A percentile compares a stretch with the other conserved stretches of the same genome.
Evolutionary conservation across 2,113 vertebrate species (phyloP).

Genomic region (Erinaceus europaeus): DNA sequence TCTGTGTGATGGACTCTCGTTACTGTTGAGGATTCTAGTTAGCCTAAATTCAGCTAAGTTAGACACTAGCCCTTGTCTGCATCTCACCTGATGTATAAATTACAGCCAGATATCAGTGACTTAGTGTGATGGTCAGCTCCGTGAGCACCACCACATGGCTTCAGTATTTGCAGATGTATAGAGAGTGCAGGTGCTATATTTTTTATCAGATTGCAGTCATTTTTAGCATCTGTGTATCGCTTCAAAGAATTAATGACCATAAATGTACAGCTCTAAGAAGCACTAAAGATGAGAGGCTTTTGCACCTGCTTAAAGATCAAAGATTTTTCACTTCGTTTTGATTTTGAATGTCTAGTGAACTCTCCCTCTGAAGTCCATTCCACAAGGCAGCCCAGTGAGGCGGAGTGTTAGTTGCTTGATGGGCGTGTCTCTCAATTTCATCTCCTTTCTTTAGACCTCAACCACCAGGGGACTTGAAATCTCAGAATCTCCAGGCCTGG

Average conservation of each 20-base stretch:
- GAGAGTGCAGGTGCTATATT: background rate
- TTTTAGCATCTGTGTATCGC: background rate
- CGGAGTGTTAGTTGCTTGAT: background rate
- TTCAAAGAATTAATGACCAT: background rate
- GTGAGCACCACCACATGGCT: background rate
- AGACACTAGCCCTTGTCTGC: background rate
- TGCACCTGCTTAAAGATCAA: background rate
- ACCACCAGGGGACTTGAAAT: background rate
- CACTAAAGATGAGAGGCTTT: background rate
- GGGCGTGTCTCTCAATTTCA: background rate
- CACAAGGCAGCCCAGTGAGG: background rate
- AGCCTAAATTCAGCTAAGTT: background rate
- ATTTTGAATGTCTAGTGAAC: background rate
- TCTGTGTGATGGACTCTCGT: background rate
- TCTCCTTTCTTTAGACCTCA: accelerated
- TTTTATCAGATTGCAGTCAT: background rate
- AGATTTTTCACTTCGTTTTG: background rate
- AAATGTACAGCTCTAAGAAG: background rate
- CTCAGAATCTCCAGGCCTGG: background rate
- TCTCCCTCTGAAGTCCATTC: background rate
- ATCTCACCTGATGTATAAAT: background rate
- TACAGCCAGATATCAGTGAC: background rate
- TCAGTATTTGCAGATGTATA: background rate
- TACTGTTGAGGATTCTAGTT: background rate
- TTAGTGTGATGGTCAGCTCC: background rate